Conservation (phyloP, 2,888 invertebrate genomes). For the Hemicrepidius hirtus region DNA sequence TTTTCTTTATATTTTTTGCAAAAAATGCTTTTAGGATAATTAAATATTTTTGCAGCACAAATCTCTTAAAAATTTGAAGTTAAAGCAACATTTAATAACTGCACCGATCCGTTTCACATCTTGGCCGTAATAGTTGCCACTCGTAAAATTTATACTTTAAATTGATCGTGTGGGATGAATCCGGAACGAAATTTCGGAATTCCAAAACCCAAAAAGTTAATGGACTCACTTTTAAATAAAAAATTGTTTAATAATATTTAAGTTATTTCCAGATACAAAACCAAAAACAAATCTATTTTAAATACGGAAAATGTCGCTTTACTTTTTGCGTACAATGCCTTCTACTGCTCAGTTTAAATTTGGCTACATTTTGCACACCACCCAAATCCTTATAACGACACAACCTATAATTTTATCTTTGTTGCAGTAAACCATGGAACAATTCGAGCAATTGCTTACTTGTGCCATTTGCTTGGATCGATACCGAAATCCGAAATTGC, state of each 20-base stretch:
- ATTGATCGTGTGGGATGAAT: too few species aligned
- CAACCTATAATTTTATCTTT: slow-evolving; percentile 14
- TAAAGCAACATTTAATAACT: too few species aligned
- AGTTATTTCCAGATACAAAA: slow-evolving; percentile 9
- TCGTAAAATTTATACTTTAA: too few species aligned
- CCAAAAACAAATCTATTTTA: slow-evolving; percentile 17
- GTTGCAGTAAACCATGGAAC: slow-evolving; percentile 80
- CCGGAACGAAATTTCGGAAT: too few species aligned
- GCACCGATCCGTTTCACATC: too few species aligned
- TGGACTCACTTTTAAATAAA: too few species aligned
- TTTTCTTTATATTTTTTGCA: too few species aligned
- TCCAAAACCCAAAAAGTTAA: too few species aligned
- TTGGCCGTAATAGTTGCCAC: too few species aligned
- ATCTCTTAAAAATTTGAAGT: too few species aligned
- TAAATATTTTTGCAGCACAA: too few species aligned
- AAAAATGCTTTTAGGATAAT: too few species aligned
- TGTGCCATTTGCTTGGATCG: slow-evolving; percentile 99
- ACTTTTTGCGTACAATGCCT: slow-evolving; percentile 21
- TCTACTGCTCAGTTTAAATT: slow-evolving; percentile 2
- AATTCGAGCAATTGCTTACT: slow-evolving; percentile 97
- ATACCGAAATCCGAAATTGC: slow-evolving; percentile 96
- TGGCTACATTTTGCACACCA: slow-evolving; percentile 13
- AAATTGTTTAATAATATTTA: background rate
- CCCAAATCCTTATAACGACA: background rate
- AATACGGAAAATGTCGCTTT: slow-evolving; percentile 16